Evolutionary conservation across 2,113 vertebrate genomes (phyloP).

Genomic region (Eublepharis macularius): DNA sequence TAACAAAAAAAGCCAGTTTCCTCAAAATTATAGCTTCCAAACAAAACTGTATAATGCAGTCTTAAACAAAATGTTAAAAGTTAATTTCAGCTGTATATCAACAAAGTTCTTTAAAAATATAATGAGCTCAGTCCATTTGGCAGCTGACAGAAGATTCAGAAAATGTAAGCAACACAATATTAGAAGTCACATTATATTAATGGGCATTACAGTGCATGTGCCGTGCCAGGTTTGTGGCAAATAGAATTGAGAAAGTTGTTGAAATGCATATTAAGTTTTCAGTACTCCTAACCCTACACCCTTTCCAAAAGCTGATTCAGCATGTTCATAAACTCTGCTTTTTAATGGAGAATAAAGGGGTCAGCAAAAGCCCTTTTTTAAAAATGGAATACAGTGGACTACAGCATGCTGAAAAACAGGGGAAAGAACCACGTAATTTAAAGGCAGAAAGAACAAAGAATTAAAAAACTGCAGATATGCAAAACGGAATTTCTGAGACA

Average conservation of each 20-base stretch:
- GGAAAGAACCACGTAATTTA: accelerated
- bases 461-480: neutral
- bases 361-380: neutral
- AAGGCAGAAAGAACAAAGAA: neutral
- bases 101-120: neutral
- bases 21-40: constrained; percentile 30
- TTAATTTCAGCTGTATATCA: constrained; percentile 1
- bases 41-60: constrained; percentile 42
- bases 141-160: neutral
- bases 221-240: neutral
- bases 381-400: neutral
- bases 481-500: neutral
- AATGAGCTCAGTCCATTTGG: accelerated
- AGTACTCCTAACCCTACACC: constrained; percentile 7
- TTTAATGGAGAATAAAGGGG: neutral
- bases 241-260: neutral
- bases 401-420: neutral
- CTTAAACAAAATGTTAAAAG: constrained; percentile 27
- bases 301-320: neutral
- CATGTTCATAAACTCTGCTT: neutral
- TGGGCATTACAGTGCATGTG: neutral
- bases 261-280: neutral
- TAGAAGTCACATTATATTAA: neutral
- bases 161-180: neutral
- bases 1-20: neutral